Conservation (phyloP, 2,797 vertebrate genomes). For the Carapus acus region DNA sequence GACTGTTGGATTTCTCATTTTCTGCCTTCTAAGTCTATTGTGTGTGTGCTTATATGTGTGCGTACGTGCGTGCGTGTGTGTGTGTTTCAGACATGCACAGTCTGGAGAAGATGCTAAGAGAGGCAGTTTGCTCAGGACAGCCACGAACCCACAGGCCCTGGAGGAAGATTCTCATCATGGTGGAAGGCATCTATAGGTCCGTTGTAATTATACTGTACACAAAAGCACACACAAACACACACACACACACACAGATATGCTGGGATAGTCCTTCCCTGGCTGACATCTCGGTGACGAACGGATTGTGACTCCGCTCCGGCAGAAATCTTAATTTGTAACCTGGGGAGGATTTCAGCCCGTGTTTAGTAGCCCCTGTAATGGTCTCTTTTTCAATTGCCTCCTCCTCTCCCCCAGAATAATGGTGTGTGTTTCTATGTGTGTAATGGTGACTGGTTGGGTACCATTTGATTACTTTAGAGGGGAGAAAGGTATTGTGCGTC, state of each 20-base stretch:
- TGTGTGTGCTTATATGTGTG: conserved; percentile 8
- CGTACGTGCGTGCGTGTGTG: conserved; percentile 10
- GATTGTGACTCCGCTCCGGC: conserved; percentile 16
- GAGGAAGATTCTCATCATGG: conserved; percentile 93
- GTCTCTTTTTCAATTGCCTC: conserved; percentile 44
- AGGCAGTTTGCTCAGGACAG: conserved; percentile 83
- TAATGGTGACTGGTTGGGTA: conserved; percentile 19
- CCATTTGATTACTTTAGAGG: conserved; percentile 51
- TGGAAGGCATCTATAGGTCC: conserved; percentile 94
- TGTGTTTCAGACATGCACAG: conserved; percentile 77
- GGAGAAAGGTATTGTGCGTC: conserved; percentile 58
- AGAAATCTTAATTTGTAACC: conserved; percentile 45
- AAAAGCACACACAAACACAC: conserved; percentile 7
- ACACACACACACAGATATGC: conserved; percentile 3
- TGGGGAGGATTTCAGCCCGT: conserved; percentile 32
- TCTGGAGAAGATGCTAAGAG: conserved; percentile 83
- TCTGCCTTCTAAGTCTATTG: not conserved
- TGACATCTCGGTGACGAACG: conserved; percentile 12
- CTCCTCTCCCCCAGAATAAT: conserved; percentile 48
- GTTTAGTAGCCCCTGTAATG: conserved; percentile 42
- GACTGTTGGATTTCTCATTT: not conserved
- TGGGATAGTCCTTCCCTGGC: not conserved
- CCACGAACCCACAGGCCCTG: conserved; percentile 85
- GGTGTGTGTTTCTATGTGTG: conserved; percentile 12
- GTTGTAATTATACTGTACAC: conserved; percentile 24